Percentiles rank a stretch among this genome's conserved stretches.
Conservation (phyloP, 2,113 vertebrate species). For the Isurus oxyrinchus region DNA sequence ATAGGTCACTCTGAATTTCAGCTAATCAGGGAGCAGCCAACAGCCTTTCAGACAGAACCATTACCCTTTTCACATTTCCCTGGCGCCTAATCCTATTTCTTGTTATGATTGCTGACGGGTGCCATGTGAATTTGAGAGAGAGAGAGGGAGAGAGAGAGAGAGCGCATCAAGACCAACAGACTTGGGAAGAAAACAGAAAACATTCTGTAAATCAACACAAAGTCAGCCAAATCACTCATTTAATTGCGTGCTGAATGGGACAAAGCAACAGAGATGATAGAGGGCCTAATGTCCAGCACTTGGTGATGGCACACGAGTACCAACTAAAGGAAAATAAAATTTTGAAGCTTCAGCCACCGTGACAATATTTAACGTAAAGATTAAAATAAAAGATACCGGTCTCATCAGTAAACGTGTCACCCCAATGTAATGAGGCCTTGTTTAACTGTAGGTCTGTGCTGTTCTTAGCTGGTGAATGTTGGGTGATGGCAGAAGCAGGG, state of each 20-base stretch:
- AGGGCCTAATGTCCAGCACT: neutral
- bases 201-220: neutral
- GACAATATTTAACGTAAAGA: neutral
- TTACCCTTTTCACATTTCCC: neutral
- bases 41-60: neutral
- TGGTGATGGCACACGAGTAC: neutral
- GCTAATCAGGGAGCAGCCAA: neutral
- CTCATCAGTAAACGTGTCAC: neutral
- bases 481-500: neutral
- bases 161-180: neutral
- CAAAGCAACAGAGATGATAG: neutral
- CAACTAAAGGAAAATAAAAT: too few relatives aligned
- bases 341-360: too few relatives aligned
- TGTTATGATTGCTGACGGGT: neutral
- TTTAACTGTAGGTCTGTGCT: neutral
- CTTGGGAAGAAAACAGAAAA: neutral
- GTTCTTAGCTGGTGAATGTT: neutral
- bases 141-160: too few relatives aligned
- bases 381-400: neutral
- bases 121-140: neutral
- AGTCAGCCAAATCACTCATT: neutral
- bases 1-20: neutral
- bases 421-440: neutral
- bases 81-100: neutral
- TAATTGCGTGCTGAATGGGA: neutral